Evolutionary conservation across 1,140 invertebrate species (phyloP), one percentile per base, ranked within the genome.

Genomic region (Eufriesea mexicana): DNA sequence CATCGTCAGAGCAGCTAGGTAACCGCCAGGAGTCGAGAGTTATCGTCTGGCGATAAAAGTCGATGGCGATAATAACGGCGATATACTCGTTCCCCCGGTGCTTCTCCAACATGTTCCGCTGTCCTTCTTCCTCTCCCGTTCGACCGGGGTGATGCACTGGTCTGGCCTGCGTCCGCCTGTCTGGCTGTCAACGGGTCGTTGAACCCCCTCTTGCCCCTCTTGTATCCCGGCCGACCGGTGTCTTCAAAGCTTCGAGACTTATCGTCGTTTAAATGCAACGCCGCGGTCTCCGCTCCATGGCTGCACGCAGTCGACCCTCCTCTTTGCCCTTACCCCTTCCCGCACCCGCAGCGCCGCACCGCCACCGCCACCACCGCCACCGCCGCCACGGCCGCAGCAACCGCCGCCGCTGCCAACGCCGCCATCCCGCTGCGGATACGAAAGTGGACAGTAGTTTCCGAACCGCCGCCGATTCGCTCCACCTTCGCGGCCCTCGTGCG

Each of bases 21-120:
- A 89, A 87, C 83, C 85, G 75, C 84, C 83, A 87, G 84, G 78
- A 89, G 83, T 87, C 79, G 86, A 84, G 89, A 87, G 89, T 90
- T 92, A 92, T 92, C 91, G 90, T 90, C 87, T 86, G 85, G 90
- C 86, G 91, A 92, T 92, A 91, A 92, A 92, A 92, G 89, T 90
- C 89, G 87, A 91, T 91, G 91, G 89, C 82, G 89, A 91, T 91
- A 91, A 91, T 91, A 91, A 90, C 84, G 86, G 85, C 86, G 90
- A 91, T 91, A 91, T 88, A 86, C 87, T 75, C 73, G 81, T 79
- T 62, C 83, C 59, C 47, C 25, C 51, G 25, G 16, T 23, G 20
- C n/a, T 61, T 45, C 62, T 14, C 54, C n/a, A 23, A n/a, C 35
- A 10, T n/a, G 47, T 28, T 12, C n/a, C 68, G 23, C 20, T 61